Base-by-base conservation (phyloP, 2,113 vertebrate genomes). In the Plestiodon gilberti region DNA sequence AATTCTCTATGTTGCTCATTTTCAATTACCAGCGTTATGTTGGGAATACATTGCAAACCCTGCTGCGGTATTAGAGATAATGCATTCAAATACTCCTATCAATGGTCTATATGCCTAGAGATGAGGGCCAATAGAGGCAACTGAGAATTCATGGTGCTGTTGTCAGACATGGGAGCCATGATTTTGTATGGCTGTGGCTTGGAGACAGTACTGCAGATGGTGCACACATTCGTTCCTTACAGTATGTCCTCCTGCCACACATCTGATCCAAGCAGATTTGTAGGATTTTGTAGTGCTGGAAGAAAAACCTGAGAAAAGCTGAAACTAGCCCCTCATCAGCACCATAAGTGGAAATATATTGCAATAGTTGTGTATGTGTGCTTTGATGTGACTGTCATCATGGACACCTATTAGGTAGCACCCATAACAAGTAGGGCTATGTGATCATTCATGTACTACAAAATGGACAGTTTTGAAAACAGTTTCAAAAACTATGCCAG, bases 31-130 rank as follows among this genome's bases (percentile, higher is more conserved):
- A 17, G 48, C 0, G 3, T n/a, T 30, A 20, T 48, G 38, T 40
- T 0, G 0, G 3, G 52, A 76, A 0, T 1, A 20, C 14, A 22
- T 18, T 59, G 1, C 5, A 25, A 48, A 48, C 62, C 40, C 40
- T 65, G 15, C 57, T 86, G 59, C n/a, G 33, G 52, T 86, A 80
- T 81, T 79, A 73, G n/a, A 48, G 38, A 33, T 74, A 75, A 85
- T 57, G 13, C 55, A 15, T 43, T 3, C 33, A 33, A 61, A 7
- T 71, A 3, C 11, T 8, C 40, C 57, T 64, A 28, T 38, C 40
- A 35, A 43, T 64, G 13, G 57, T 74, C 69, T 74, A 35, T 75
- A 35, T 64, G 23, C n/a, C 52, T 35, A 74, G 43, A n/a, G 28
- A 33, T 20, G 23, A 23, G 69, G 62, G 48, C 83, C 64, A 67